phyloP scores from a whole-genome alignment of 2,797 vertebrate genomes.

The Alectoris magna region DNA sequence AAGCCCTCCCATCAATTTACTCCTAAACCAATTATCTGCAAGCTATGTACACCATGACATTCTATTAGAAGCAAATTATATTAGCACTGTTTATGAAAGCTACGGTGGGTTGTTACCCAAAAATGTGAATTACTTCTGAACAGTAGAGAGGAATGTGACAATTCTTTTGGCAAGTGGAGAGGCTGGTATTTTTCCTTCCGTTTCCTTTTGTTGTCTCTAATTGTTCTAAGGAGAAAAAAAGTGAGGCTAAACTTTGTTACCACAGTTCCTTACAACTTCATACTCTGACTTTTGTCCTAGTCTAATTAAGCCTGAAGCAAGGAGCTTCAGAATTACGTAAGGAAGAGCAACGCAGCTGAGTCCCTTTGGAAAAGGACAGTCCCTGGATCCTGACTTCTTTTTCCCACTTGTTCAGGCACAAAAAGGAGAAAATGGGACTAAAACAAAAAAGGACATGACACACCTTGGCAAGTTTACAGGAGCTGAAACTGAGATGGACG shows the following conservation, averaged over 20 bases:
- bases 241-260: not conserved
- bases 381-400: not conserved
- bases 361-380: not conserved
- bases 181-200: conserved; percentile 2
- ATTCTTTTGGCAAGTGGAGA: not conserved
- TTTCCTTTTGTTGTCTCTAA: conserved; percentile 23
- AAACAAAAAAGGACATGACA: conserved; percentile 8
- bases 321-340: not conserved
- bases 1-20: conserved; percentile 55
- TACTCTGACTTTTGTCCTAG: not conserved
- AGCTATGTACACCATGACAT: conserved; percentile 38
- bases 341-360: not conserved
- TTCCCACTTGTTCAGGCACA: conserved; percentile 28
- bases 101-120: not conserved
- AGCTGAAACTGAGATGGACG: not conserved
- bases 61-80: conserved; percentile 44
- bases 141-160: conserved; percentile 5
- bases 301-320: not conserved
- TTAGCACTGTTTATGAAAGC: conserved; percentile 27
- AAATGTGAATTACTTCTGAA: not conserved
- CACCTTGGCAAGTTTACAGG: conserved; percentile 22
- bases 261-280: not conserved
- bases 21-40: conserved; percentile 44
- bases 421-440: conserved; percentile 7
- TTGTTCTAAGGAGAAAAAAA: not conserved